These are phyloP conservation scores for Oceanites oceanicus DNA, from an alignment of 2,113 vertebrate species.

Conservation along the genomic window DNA sequence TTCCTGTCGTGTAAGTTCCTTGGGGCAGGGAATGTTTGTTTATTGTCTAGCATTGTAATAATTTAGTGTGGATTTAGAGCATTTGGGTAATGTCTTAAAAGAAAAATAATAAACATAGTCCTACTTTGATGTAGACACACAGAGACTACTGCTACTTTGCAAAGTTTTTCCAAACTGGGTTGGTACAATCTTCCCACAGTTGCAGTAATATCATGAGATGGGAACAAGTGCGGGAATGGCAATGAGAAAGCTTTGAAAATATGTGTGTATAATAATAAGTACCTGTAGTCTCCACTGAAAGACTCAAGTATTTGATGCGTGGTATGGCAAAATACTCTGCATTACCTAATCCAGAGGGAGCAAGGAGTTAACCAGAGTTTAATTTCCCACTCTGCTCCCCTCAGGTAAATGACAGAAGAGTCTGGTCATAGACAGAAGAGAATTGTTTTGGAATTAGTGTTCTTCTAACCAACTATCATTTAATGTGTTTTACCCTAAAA, in stretches of 20 bases:
- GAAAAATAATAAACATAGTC: slow-evolving; percentile 47
- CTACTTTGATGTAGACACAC: slow-evolving; percentile 18
- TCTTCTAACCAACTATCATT: background rate
- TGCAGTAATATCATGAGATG: background rate
- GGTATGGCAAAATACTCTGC: background rate
- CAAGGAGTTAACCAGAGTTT: background rate
- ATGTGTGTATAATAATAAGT: background rate
- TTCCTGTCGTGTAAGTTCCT: slow-evolving; percentile 25
- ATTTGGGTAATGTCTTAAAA: slow-evolving; percentile 43
- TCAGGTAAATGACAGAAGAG: background rate
- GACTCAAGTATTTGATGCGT: background rate
- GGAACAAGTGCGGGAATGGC: background rate
- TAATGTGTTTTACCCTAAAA: background rate
- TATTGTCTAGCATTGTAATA: slow-evolving; percentile 50
- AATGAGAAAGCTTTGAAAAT: background rate
- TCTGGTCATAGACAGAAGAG: background rate
- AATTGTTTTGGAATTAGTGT: background rate
- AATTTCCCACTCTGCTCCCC: background rate
- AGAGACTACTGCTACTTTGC: background rate
- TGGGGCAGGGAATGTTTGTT: slow-evolving; percentile 44
- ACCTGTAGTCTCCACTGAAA: background rate
- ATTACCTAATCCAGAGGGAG: background rate
- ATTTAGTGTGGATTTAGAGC: slow-evolving; percentile 52
- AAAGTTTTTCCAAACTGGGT: background rate
- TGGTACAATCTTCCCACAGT: background rate